A percentile compares a stretch with the other conserved stretches of the same genome.
Evolutionary conservation across 2,797 vertebrate species (phyloP).

Genomic region (Philypnodon macrostomus): DNA sequence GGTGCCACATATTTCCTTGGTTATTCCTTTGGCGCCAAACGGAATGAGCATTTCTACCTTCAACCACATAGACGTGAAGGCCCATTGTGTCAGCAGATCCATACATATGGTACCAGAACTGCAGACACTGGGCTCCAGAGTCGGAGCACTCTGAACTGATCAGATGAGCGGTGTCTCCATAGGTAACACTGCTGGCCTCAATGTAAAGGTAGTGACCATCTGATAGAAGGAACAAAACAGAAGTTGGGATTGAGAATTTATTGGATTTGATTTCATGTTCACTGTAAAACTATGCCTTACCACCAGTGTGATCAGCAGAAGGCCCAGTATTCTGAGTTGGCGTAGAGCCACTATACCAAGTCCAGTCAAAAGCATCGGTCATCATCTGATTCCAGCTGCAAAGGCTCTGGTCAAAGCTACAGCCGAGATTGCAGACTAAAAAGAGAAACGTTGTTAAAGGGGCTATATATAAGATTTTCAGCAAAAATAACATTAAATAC

Average conservation of each 20-base stretch:
- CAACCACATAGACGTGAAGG: constrained; percentile 65
- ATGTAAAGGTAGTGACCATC: constrained; percentile 73
- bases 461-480: too few relatives aligned
- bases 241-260: too few relatives aligned
- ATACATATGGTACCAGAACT: constrained; percentile 80
- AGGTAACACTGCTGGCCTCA: constrained; percentile 44
- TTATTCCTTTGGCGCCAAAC: constrained; percentile 64
- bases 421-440: constrained; percentile 54
- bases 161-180: constrained; percentile 61
- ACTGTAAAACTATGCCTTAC: constrained; percentile 33
- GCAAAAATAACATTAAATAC: too few relatives aligned
- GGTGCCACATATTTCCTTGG: constrained; percentile 71
- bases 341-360: constrained; percentile 64
- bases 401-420: constrained; percentile 39
- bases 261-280: background rate
- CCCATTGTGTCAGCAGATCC: constrained; percentile 74
- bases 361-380: constrained; percentile 77
- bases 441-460: constrained; percentile 19
- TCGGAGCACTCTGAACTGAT: constrained; percentile 53
- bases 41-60: constrained; percentile 27
- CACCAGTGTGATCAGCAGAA: constrained; percentile 69
- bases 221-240: constrained; percentile 9
- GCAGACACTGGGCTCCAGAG: constrained; percentile 70
- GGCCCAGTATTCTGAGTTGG: constrained; percentile 68
- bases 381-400: constrained; percentile 70